Conservation (phyloP, 2,888 invertebrate species). For the Cataglyphis altisquamis region DNA sequence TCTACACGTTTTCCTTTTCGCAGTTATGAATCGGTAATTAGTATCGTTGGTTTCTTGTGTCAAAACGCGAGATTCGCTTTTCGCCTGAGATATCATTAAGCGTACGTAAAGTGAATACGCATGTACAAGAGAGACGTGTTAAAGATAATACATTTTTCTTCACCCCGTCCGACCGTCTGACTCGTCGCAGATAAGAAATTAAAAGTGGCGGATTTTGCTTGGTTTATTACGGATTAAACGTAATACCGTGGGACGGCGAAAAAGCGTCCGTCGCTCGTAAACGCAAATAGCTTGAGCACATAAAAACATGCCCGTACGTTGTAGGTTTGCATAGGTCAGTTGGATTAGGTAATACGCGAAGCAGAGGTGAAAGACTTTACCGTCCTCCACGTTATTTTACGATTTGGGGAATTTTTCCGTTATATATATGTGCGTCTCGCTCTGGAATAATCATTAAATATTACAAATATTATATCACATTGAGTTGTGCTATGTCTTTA, state of each 20-base stretch:
- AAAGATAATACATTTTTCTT: not conserved
- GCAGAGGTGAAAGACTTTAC: slow-evolving; percentile 14
- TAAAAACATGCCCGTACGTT: slow-evolving; percentile 53
- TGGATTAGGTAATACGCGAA: slow-evolving; percentile 44
- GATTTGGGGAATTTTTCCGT: slow-evolving; percentile 28
- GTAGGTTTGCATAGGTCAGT: slow-evolving; percentile 39
- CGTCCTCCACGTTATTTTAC: slow-evolving; percentile 38
- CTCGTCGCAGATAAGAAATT: slow-evolving; percentile 75
- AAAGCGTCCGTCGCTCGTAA: slow-evolving; percentile 76
- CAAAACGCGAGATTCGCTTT: slow-evolving; percentile 61
- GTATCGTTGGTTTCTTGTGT: slow-evolving; percentile 59
- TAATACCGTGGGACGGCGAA: slow-evolving; percentile 64
- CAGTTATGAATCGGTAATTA: slow-evolving; percentile 47
- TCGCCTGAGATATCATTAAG: not conserved
- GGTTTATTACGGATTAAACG: slow-evolving; percentile 80
- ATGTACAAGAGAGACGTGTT: not conserved
- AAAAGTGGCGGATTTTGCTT: slow-evolving; percentile 74
- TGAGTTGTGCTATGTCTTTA: not conserved
- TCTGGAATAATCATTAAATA: not conserved
- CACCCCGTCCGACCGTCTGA: slow-evolving; percentile 18
- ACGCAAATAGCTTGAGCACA: slow-evolving; percentile 71
- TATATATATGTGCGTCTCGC: not conserved
- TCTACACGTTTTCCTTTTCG: slow-evolving; percentile 37
- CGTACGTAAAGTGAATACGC: not conserved
- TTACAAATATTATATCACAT: not conserved